Evolutionary conservation across 2,113 vertebrate species (phyloP).

Genomic region (Crotalus helleri): DNA sequence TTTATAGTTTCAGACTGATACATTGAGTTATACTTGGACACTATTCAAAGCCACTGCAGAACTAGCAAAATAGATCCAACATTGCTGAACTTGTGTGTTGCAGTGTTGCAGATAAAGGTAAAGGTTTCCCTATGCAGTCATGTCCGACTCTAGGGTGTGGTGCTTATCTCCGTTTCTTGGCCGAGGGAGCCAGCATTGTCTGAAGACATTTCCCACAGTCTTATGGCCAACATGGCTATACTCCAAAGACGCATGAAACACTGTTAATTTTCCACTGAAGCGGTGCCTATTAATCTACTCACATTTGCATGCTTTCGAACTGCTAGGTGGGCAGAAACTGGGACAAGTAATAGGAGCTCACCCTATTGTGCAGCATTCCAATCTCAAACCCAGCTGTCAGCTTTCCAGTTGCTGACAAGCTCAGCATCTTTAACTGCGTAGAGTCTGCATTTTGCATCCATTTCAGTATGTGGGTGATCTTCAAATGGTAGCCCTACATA

Average conservation of each 20-base stretch:
- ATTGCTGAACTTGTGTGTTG: neutral
- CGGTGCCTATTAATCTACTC: neutral
- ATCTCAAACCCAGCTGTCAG: too few species aligned
- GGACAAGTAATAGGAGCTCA: neutral
- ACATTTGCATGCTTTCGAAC: neutral
- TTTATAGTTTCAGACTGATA: neutral
- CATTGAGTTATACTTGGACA: neutral
- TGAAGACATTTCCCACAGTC: accelerated
- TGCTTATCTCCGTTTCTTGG: neutral
- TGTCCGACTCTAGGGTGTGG: neutral
- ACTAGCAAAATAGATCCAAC: neutral
- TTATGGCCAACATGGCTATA: neutral
- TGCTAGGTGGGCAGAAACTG: neutral
- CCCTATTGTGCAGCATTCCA: too few species aligned
- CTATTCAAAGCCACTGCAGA: neutral
- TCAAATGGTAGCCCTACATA: neutral
- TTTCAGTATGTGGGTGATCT: neutral
- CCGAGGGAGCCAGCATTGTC: neutral
- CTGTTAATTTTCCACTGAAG: neutral
- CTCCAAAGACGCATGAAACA: neutral
- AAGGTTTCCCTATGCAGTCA: neutral
- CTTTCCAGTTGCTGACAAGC: too few species aligned
- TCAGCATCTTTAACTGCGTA: too few species aligned
- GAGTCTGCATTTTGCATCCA: neutral
- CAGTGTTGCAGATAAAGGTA: neutral